phyloP scores from a whole-genome alignment of 2,888 invertebrate species.

The Nymphalis c-album region DNA sequence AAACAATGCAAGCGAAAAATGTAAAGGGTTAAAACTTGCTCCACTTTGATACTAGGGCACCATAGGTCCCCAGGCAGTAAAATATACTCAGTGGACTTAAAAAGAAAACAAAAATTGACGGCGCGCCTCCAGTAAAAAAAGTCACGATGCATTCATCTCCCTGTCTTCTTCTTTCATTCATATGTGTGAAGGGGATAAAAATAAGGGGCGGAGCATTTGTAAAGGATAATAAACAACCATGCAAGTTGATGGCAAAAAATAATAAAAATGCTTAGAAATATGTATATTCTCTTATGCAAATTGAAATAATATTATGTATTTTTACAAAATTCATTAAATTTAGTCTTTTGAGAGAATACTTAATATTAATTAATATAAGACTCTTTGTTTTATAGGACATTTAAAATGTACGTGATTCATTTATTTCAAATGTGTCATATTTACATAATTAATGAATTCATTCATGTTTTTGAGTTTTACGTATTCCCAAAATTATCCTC shows the following conservation, averaged over 20 bases:
- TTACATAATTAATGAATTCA: too few species aligned
- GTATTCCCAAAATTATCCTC: neutral
- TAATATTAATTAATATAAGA: too few species aligned
- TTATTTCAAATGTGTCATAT: too few species aligned
- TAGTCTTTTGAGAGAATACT: too few species aligned
- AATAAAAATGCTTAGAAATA: neutral
- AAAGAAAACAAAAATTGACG: conserved; percentile 39
- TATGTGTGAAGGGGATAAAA: conserved; percentile 24
- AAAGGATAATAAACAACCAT: neutral
- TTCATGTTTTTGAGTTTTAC: too few species aligned
- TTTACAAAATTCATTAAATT: too few species aligned
- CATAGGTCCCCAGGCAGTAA: conserved; percentile 47
- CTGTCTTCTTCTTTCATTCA: conserved; percentile 42
- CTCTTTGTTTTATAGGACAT: too few species aligned
- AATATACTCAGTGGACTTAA: conserved; percentile 37
- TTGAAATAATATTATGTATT: neutral
- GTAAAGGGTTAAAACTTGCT: conserved; percentile 56
- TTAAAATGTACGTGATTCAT: too few species aligned
- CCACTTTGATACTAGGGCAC: conserved; percentile 61
- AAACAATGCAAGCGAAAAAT: conserved; percentile 23
- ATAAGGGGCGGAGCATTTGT: conserved; percentile 13
- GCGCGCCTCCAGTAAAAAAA: conserved; percentile 46
- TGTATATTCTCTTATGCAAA: neutral
- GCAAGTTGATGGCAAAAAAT: neutral
- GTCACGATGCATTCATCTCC: conserved; percentile 40